phyloP scores from a whole-genome alignment of 2,888 invertebrate genomes.

The Clusia tigrina region DNA sequence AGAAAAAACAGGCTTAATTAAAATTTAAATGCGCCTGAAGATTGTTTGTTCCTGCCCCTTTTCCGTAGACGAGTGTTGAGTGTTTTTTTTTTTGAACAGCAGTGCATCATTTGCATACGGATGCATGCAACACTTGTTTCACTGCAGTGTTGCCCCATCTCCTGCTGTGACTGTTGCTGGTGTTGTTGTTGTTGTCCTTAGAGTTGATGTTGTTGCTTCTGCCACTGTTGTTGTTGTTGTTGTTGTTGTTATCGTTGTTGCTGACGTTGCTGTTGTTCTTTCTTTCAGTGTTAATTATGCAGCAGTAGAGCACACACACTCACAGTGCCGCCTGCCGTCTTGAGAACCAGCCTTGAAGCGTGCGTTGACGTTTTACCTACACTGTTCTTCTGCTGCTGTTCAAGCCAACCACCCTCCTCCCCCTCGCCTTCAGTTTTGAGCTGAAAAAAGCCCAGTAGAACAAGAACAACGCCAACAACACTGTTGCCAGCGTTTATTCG shows the following conservation, averaged over 20 bases:
- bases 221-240: not conserved
- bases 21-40: conserved; percentile 31
- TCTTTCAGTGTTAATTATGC: no score
- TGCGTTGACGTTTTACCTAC: no score
- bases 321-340: no score
- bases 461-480: no score
- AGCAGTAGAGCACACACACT: no score
- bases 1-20: conserved; percentile 28
- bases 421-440: no score
- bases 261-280: not conserved
- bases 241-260: conserved; percentile 4
- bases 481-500: no score
- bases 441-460: no score
- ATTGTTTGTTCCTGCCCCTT: conserved; percentile 4
- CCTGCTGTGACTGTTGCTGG: not conserved
- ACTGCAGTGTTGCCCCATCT: not conserved
- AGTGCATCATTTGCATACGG: conserved; percentile 4
- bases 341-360: no score
- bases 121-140: not conserved
- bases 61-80: no score
- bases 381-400: no score
- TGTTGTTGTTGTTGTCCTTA: not conserved
- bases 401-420: no score
- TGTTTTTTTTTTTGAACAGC: not conserved
- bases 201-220: not conserved